Evolutionary conservation across 1,140 invertebrate genomes (phyloP).

Genomic region (Achatina immaculata): DNA sequence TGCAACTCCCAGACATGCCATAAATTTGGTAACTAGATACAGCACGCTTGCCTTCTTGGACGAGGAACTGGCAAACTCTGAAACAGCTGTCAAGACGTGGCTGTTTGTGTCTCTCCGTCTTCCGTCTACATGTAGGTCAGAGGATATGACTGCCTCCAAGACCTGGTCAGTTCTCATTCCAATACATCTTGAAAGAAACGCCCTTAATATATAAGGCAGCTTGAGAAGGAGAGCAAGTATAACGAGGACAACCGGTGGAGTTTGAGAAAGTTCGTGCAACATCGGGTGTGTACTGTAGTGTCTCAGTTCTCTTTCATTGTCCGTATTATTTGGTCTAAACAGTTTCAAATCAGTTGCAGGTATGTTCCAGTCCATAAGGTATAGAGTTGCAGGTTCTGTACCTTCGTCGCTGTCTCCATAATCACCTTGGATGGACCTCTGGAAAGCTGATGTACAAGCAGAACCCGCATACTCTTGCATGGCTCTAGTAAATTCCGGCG

Average conservation of each 20-base stretch:
- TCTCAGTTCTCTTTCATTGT: neutral
- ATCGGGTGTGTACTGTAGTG: no score
- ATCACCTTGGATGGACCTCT: no score
- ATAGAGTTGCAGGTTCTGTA: no score
- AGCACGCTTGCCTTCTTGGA: neutral
- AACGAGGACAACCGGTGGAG: neutral
- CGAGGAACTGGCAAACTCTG: neutral
- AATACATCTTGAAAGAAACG: neutral
- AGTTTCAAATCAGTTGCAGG: neutral
- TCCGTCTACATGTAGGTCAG: neutral
- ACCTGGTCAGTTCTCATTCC: neutral
- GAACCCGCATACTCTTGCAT: neutral
- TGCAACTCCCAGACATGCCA: no score
- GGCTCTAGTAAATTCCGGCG: neutral
- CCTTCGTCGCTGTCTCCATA: no score
- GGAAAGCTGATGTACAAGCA: neutral
- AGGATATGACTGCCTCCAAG: neutral
- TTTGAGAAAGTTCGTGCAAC: no score
- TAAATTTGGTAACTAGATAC: neutral
- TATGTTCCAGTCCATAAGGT: no score
- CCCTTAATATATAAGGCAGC: neutral
- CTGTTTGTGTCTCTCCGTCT: neutral
- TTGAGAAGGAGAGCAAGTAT: neutral
- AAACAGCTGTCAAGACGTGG: neutral
- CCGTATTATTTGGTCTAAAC: neutral